Conservation (phyloP, 1,140 invertebrate species). For the Diorhabda elongata region DNA sequence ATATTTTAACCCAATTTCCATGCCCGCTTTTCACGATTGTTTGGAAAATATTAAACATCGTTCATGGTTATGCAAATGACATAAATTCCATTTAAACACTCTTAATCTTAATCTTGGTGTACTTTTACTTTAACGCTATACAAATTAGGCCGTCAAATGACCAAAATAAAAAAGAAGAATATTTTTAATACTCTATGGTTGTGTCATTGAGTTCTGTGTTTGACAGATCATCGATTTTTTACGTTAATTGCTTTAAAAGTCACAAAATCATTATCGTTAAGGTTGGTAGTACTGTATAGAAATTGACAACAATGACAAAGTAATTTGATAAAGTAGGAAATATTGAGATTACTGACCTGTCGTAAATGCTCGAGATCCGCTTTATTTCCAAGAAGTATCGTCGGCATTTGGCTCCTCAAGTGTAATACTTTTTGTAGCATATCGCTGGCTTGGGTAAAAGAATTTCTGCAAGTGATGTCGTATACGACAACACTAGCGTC, state of each 20-base stretch:
- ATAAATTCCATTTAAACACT: background rate
- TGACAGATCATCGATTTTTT: no score
- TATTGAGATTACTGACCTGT: slow-evolving; percentile 52
- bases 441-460: slow-evolving; percentile 64
- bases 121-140: no score
- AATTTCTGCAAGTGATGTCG: slow-evolving; percentile 68
- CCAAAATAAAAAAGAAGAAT: no score
- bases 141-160: no score
- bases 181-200: no score
- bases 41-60: background rate
- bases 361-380: slow-evolving; percentile 71
- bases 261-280: no score
- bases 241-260: no score
- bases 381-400: slow-evolving; percentile 69
- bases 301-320: no score
- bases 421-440: slow-evolving; percentile 58
- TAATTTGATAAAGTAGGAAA: no score
- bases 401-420: slow-evolving; percentile 54
- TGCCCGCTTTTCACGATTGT: background rate
- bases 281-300: no score
- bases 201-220: no score
- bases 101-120: no score
- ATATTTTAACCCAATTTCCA: slow-evolving; percentile 11
- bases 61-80: background rate
- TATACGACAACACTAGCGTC: slow-evolving; percentile 77